Base-by-base conservation (phyloP, 2,113 vertebrate species). In the Rhynchopsitta pachyrhyncha region DNA sequence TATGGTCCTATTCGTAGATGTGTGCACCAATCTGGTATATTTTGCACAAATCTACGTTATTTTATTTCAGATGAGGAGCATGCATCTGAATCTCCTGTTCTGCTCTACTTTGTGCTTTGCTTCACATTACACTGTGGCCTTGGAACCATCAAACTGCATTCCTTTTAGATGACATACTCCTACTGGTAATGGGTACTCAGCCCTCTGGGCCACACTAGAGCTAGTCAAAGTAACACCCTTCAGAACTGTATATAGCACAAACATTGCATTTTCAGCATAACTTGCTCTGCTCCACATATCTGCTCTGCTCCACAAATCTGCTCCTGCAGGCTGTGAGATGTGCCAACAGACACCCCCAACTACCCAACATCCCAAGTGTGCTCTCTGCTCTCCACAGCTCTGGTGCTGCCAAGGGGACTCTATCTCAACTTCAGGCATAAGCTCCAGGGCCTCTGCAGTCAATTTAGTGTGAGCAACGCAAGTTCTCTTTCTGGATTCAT, bases 231-330 rank as follows among this genome's bases (percentile, higher is more conserved):
- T 62, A 85, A 95, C 82, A 82, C 3, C 8, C 35, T 44, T 68
- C 28, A 66, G 47, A 76, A 85, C 22, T 2, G 6, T 9, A 42
- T 4, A 57, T 0, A 33, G 42, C 1, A 2, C 37, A 71, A 63
- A 59, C 25, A 11, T 9, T 33, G 31, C 0, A 7, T 55, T 47
- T 86, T 67, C 55, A 71, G 37, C 4, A 1, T 27, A 39, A 52
- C 31, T 49, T 41, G 7, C 31, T 78, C 41, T 59, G 41, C 12
- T 76, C 13, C 57, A 71, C 17, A 33, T 24, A 84, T 33, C 11
- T 1, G 1, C n/a, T 60, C 33, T n/a, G n/a, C 12, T 76, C 13
- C 57, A 71, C 17, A 33, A 27, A 84, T 33, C 11, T 1, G 1
- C n/a, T 60, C 33, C 29, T 70, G 27, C 18, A 49, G 35, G 64